Percentiles rank a stretch among this genome's conserved stretches.
Evolutionary conservation across 2,113 vertebrate genomes (phyloP).

Genomic region (Gymnarchus niloticus): DNA sequence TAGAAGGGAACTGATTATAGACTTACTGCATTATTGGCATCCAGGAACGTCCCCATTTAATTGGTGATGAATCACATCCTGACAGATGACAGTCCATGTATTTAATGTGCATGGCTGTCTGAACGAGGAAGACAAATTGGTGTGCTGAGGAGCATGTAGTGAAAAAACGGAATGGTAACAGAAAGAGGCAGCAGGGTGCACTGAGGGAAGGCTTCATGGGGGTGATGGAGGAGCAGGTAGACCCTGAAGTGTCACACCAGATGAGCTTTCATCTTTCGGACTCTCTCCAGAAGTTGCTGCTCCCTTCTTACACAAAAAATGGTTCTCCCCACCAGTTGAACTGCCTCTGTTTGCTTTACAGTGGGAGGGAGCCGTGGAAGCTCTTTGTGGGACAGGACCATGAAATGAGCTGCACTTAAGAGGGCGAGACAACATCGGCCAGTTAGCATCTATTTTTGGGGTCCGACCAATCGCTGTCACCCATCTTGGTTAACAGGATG

Average conservation of each 20-base stretch:
- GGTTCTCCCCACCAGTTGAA: no score
- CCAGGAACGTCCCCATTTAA: not conserved
- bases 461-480: not conserved
- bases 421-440: not conserved
- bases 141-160: not conserved
- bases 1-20: not conserved
- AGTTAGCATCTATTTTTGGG: not conserved
- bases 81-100: not conserved
- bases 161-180: not conserved
- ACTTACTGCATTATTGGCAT: not conserved
- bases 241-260: no score
- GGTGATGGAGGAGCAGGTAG: not conserved
- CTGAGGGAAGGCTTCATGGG: not conserved
- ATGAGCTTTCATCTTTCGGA: no score
- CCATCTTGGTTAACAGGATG: not conserved
- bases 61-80: not conserved
- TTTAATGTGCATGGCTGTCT: not conserved
- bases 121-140: not conserved
- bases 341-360: no score
- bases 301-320: no score
- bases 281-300: not conserved
- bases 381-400: not conserved
- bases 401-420: not conserved
- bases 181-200: not conserved
- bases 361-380: not conserved